Conservation (phyloP, 2,888 invertebrate species). For the Rhagium mordax region DNA sequence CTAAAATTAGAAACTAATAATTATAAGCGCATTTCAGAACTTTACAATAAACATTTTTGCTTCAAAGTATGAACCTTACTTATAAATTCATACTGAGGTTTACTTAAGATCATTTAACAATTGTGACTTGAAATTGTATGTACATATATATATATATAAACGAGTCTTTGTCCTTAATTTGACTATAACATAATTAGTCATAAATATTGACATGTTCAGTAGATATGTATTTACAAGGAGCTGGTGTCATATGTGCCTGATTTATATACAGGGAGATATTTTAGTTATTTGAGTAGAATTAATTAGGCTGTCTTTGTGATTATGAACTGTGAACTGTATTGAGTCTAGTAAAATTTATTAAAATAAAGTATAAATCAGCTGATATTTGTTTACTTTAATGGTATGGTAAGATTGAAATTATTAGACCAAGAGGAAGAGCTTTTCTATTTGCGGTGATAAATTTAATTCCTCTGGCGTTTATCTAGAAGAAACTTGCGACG, state of each 20-base stretch:
- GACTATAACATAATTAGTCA: slow-evolving; percentile 13
- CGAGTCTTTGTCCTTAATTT: slow-evolving; percentile 9
- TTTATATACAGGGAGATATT: slow-evolving; percentile 14
- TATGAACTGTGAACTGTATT: background rate
- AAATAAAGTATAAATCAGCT: no score
- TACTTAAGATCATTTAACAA: slow-evolving; percentile 30
- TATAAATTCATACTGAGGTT: slow-evolving; percentile 20
- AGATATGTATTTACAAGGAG: slow-evolving; percentile 18
- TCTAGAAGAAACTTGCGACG: no score
- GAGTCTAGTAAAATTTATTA: background rate
- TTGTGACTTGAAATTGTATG: slow-evolving; percentile 1
- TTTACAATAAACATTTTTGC: slow-evolving; percentile 4
- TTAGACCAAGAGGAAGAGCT: no score
- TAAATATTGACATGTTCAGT: slow-evolving; percentile 20
- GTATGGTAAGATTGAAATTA: no score
- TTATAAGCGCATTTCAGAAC: slow-evolving; percentile 18
- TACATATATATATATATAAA: no score
- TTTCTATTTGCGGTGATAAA: no score
- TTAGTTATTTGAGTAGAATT: background rate
- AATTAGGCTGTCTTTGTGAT: background rate
- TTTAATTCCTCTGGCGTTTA: no score
- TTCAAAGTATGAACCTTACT: background rate
- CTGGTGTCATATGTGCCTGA: slow-evolving; percentile 17
- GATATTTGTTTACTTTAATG: no score
- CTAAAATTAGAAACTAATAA: slow-evolving; percentile 11